Percentiles rank a stretch among this genome's conserved stretches.
These are phyloP conservation scores for Rhea pennata DNA, from an alignment of 2,113 vertebrate genomes.

Conservation along the genomic window DNA sequence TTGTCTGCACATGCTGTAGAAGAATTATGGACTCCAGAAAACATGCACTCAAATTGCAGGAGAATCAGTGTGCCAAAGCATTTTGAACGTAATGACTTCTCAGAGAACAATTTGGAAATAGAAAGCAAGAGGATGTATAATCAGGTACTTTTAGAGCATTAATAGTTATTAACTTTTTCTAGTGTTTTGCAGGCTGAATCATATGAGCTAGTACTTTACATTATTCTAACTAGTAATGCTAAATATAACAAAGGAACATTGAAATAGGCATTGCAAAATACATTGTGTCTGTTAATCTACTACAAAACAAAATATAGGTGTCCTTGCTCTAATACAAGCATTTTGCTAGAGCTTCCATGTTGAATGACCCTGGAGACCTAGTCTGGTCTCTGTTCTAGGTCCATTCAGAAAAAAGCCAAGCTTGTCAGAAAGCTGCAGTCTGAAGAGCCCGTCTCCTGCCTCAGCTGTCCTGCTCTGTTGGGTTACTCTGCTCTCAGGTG, in stretches of 20 bases:
- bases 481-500: background rate
- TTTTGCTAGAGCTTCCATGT: background rate
- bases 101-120: conserved; percentile 17
- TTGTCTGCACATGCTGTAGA: conserved; percentile 61
- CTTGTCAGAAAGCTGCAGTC: background rate
- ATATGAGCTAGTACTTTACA: background rate
- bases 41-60: conserved; percentile 19
- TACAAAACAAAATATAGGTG: background rate
- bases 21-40: conserved; percentile 62
- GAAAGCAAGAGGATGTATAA: conserved; percentile 72
- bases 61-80: background rate
- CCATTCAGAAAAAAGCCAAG: background rate
- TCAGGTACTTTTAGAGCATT: conserved; percentile 59
- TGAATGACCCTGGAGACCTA: background rate
- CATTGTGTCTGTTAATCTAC: background rate
- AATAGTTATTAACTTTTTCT: background rate
- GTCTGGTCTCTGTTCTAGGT: background rate
- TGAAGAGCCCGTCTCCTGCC: background rate
- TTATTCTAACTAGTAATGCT: background rate
- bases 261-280: background rate
- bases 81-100: background rate
- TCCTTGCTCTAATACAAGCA: background rate
- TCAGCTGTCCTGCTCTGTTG: background rate
- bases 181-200: background rate
- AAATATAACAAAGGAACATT: background rate